Evolutionary conservation across 2,113 vertebrate species (phyloP), one percentile per base, ranked within the genome.

Genomic region (Grammomys surdaster): DNA sequence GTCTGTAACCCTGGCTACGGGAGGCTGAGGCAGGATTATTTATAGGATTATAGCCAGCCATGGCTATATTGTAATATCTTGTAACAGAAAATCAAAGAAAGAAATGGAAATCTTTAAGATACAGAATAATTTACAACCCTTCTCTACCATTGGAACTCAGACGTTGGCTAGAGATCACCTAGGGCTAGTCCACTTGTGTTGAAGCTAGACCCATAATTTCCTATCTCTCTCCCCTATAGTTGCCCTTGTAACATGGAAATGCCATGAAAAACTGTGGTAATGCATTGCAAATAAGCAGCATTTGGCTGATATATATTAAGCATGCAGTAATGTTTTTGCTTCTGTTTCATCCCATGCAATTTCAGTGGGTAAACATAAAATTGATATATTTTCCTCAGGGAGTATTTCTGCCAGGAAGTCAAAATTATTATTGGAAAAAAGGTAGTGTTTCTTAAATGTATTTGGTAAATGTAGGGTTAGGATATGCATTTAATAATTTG

Each of bases 301-400:
- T 67, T 69, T 95, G 28, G 5, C 33, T 75, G 60, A 16, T 9
- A 20, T 93, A 11, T 28, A 65, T 46, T 88, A 67, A 91, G 13
- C 33, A 78, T 40, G 63, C 58, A 54, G 16, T 90, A 80, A 95
- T 65, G 51, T 40, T 90, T 48, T 40, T 51, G 85, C 46, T 93
- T 93, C 48, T 75, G 13, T 88, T 93, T 94, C 86, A 88, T 89
- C 89, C 10, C 12, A 70, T 92, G 85, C 1, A 24, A 22, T 88
- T 82, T 91, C 33, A 88, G 33, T 73, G 8, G 28, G 48, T 97
- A 80, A 81, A 80, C 11, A 8, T 63, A 67, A 92, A 92, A 93
- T 70, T 56, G 40, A 51, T 58, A 78, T n/a, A 67, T 26, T 69
- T 69, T 91, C 78, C 3, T 69, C 72, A 91, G 13, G 88, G 85